Evolutionary conservation across 2,113 vertebrate species (phyloP).

Genomic region (Xiphias gladius): DNA sequence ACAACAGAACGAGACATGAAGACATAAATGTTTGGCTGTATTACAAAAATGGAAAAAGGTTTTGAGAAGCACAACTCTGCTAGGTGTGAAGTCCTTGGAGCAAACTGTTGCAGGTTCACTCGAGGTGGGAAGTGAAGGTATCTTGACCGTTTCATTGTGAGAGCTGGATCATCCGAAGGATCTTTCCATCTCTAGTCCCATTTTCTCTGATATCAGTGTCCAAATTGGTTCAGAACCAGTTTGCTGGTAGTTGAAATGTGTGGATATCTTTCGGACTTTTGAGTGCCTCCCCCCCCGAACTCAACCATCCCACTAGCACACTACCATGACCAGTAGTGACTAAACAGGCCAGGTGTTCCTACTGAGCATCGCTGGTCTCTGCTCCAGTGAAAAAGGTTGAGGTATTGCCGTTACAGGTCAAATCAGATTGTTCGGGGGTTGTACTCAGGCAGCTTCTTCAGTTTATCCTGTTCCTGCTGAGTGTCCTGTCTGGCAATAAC

Average conservation of each 20-base stretch:
- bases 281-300: conserved; percentile 45
- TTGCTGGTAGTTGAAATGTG: conserved; percentile 67
- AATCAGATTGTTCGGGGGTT: conserved; percentile 94
- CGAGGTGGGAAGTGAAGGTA: conserved; percentile 31
- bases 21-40: conserved; percentile 40
- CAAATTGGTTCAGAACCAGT: conserved; percentile 56
- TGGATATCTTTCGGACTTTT: conserved; percentile 45
- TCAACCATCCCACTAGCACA: conserved; percentile 36
- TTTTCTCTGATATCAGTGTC: conserved; percentile 49
- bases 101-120: conserved; percentile 49
- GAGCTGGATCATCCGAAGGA: conserved; percentile 34
- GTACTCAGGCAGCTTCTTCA: conserved; percentile 95
- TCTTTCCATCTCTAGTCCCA: conserved; percentile 24
- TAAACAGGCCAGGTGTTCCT: conserved; percentile 55
- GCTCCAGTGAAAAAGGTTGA: conserved; percentile 34
- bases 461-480: conserved; percentile 89
- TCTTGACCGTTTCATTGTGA: conserved; percentile 21
- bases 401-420: conserved; percentile 9
- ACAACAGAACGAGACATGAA: conserved; percentile 39
- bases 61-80: conserved; percentile 67
- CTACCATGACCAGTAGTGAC: conserved; percentile 54
- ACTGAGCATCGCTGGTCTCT: conserved; percentile 70
- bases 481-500: conserved; percentile 92
- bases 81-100: conserved; percentile 68
- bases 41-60: conserved; percentile 60